Base-by-base conservation (phyloP, 2,113 vertebrate genomes). In the Condylura cristata region DNA sequence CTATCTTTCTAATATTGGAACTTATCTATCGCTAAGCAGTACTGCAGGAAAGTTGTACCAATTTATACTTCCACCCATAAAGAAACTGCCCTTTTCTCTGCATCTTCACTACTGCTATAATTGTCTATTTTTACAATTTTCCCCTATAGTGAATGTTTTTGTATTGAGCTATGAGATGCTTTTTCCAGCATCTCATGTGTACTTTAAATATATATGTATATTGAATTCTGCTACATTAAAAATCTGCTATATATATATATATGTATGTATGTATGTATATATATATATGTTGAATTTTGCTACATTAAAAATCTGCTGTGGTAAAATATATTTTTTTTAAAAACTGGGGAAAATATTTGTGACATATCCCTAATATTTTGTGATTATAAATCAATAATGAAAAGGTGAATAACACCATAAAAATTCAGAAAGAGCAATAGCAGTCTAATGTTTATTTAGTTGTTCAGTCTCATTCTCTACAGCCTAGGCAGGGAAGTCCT, bases 361-460 rank as follows among this genome's bases (percentile, higher is more conserved):
- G 70, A 83, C 6, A 37, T 71, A 75, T 28, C 41, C 70, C 34
- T 82, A 44, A 65, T 89, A 75, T 72, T 85, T 89, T 96, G 79
- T 75, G n/a, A 91, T 65, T 93, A 51, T 76, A 94, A 90, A 84
- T 84, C 46, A 95, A 66, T 60, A 83, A 56, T 89, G 30, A 83
- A 94, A 97, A 76, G 46, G 22, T 87, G 44, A 92, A 60, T 78
- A 78, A 53, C 74, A 61, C n/a, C 84, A 53, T 80, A 91, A 92
- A 90, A 86, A 71, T 44, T 30, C 26, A 18, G 20, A 68, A 76
- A 94, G 37, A 34, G 53, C 66, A 85, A 61, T 11, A 22, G 44
- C 22, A 46, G 0, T 32, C 61, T 80, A 81, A 74, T 28, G 81
- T 28, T 20, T 76, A 16, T 72, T 79, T 71, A 8, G 10, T 66